Evolutionary conservation across 1,140 invertebrate genomes (phyloP), one percentile per base, ranked within the genome.

Genomic region (Drosophila nebulosa): DNA sequence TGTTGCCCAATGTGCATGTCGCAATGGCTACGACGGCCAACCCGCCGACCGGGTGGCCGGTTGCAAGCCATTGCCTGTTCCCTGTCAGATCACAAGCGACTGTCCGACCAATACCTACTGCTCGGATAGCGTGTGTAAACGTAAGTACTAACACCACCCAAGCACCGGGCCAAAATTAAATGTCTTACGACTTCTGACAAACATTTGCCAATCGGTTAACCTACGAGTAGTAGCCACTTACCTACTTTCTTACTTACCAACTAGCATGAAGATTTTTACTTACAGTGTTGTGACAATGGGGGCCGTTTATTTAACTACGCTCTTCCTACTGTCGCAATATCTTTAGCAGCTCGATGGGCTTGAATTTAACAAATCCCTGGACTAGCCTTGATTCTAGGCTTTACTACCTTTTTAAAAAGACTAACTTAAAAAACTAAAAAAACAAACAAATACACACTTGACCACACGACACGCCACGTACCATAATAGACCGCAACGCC

Each of bases 101-200:
- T 98, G 97, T 91, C 93, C 94, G 32, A 89, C 93, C 56, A 95
- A 96, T 81, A 95, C 95, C 21, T 96, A 97, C 81, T 98, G 97
- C 88, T 95, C 97, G 85, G 95, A 95, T 83, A 94, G 94, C 73
- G 92, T 95, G 58, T 98, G 97, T 89, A 94, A 95, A 94, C 95
- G 95, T 96, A 93, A 93, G 94, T 91, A 91, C 79, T 89, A 86
- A 90, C 89, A 65, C 57, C 21, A 50, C 51, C 35, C 55, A 60
- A 64, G 51, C 68, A 68, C 68, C 4, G 61, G 50, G 56, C 35
- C 46, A 56, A 59, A 52, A 62, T 65, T 18, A 46, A 46, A 46
- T 7, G 1, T 46, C 6, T 46, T 5, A 21, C 66, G 74, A 88
- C 78, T 72, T 55, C 64, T 63, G 70, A 81, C 78, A 65, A 55